Conservation (phyloP, 2,797 vertebrate genomes). For the Sebastiscus tertius region DNA sequence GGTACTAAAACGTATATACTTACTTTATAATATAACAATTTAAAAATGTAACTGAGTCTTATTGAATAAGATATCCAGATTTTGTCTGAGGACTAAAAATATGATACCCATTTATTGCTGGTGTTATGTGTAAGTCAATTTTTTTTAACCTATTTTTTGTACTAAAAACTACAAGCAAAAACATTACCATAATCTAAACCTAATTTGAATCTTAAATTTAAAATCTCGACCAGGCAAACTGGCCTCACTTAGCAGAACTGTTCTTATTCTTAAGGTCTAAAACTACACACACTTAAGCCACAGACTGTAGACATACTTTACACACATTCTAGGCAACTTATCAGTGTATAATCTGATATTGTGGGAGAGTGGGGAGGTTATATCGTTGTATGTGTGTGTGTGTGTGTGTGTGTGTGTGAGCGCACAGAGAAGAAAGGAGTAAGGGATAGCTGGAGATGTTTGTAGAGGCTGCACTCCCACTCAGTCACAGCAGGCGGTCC, state of each 20-base stretch:
- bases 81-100: neutral
- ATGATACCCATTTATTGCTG: neutral
- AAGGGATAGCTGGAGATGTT: constrained; percentile 31
- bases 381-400: too few species aligned
- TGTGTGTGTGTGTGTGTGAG: neutral
- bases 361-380: neutral
- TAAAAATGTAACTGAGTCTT: neutral
- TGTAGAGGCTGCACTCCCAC: constrained; percentile 31
- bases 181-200: neutral
- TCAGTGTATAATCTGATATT: neutral
- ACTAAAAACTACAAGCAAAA: neutral
- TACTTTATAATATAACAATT: neutral
- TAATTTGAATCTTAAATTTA: neutral
- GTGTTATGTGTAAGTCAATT: too few species aligned
- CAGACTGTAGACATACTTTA: neutral
- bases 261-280: neutral
- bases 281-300: neutral
- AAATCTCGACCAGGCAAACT: neutral
- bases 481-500: constrained; percentile 48
- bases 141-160: neutral
- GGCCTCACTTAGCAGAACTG: neutral
- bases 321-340: neutral
- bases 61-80: neutral
- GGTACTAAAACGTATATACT: neutral
- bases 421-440: constrained; percentile 38